A percentile compares a stretch with the other conserved stretches of the same genome.
Conservation (phyloP, 2,888 invertebrate species). For the Crepidodera aurea region DNA sequence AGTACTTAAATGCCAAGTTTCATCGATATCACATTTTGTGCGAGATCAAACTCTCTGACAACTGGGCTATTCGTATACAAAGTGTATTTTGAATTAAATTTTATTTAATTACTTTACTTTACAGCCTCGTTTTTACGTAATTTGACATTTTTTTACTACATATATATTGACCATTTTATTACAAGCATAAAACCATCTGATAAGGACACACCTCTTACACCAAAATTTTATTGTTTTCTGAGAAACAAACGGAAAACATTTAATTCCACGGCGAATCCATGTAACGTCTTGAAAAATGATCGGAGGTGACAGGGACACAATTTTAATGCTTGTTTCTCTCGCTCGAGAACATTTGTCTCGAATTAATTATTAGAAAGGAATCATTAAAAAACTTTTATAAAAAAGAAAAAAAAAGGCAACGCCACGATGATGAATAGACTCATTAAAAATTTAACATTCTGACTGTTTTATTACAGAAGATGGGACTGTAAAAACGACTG, state of each 20-base stretch:
- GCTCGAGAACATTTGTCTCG: not conserved
- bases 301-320: not conserved
- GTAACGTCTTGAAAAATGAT: not conserved
- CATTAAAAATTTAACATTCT: not conserved
- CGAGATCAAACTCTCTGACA: too few species aligned
- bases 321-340: not conserved
- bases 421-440: slow-evolving; percentile 4
- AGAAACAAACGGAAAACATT: not conserved
- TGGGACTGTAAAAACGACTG: slow-evolving; percentile 2
- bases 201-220: too few species aligned
- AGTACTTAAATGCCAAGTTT: too few species aligned
- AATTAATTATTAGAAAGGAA: not conserved
- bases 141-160: too few species aligned
- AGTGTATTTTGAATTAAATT: too few species aligned
- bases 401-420: not conserved
- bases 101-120: too few species aligned
- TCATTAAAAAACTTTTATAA: not conserved
- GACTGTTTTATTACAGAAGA: slow-evolving; percentile 1
- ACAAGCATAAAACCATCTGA: too few species aligned
- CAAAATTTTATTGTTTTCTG: not conserved
- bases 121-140: too few species aligned
- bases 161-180: too few species aligned
- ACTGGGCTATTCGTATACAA: too few species aligned
- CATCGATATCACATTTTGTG: too few species aligned
- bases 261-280: not conserved